Conservation (phyloP, 35 echinoderm and acorn worm genomes). For the Ophioderma brevispina region DNA sequence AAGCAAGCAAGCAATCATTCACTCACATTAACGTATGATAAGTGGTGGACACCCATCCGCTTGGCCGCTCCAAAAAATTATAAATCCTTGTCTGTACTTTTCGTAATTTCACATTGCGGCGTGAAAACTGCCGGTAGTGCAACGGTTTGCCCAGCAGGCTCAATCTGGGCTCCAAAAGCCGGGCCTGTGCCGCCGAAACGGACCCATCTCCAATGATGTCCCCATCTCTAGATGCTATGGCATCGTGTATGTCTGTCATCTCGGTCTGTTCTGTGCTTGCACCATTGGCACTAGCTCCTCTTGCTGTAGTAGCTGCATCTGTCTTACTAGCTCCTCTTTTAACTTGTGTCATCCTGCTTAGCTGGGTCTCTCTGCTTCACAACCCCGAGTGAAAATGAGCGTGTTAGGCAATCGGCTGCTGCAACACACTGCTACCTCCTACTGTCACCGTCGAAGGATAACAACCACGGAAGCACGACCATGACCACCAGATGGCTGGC, state of each 20-base stretch:
- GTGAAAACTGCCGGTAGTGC: slow-evolving; percentile 79
- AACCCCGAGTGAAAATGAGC: background rate
- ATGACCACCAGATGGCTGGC: no score
- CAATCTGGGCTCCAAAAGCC: slow-evolving; percentile 85
- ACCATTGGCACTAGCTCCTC: background rate
- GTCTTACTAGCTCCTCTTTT: background rate
- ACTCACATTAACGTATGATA: slow-evolving; percentile 99
- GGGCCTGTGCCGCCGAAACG: background rate
- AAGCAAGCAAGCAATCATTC: no score
- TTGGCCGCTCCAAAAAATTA: slow-evolving; percentile 98
- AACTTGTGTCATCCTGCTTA: background rate
- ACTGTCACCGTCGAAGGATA: background rate
- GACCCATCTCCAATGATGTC: background rate
- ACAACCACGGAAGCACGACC: background rate
- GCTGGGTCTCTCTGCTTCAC: background rate
- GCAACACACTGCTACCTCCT: background rate
- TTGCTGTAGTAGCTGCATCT: background rate
- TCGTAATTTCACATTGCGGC: slow-evolving; percentile 81
- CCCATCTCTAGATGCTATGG: background rate
- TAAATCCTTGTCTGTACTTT: slow-evolving; percentile 98
- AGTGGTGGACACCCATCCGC: slow-evolving; percentile 73
- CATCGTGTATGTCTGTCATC: background rate
- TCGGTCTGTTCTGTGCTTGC: background rate
- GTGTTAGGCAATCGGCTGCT: background rate
- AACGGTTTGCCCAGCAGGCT: slow-evolving; percentile 97